A percentile compares a stretch with the other conserved stretches of the same genome.
These are phyloP conservation scores for Fabriciana adippe DNA, from an alignment of 2,888 invertebrate genomes.

Conservation along the genomic window DNA sequence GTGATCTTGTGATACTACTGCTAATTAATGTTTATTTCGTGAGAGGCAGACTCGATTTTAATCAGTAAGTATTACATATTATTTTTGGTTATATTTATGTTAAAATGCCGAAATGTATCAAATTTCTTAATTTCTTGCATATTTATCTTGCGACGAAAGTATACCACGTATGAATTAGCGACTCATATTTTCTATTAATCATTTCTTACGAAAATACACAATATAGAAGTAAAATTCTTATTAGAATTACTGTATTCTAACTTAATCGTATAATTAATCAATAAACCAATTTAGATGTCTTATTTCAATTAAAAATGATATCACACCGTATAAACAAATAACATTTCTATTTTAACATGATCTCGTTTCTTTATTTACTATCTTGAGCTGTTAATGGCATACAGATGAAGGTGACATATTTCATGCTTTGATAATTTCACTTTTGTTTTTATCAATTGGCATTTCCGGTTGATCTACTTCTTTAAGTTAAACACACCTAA, in stretches of 20 bases:
- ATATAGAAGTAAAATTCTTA: background rate
- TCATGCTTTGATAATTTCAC: background rate
- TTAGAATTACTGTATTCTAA: background rate
- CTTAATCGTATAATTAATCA: conserved; percentile 7
- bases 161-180: conserved; percentile 20
- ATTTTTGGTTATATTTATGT: conserved; percentile 25
- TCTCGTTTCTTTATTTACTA: too few species aligned
- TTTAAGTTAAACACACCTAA: too few species aligned
- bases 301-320: background rate
- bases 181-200: background rate
- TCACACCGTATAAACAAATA: too few species aligned
- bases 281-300: background rate
- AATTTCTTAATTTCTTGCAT: conserved; percentile 33
- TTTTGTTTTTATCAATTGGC: conserved; percentile 1
- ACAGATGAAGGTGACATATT: conserved; percentile 9
- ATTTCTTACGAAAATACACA: background rate
- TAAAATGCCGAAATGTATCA: conserved; percentile 33
- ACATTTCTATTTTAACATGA: too few species aligned
- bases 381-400: background rate
- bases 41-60: background rate
- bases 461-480: too few species aligned
- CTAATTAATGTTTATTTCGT: conserved; percentile 11
- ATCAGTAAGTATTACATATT: conserved; percentile 29
- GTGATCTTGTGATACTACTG: conserved; percentile 25
- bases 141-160: conserved; percentile 26